A percentile compares a stretch with the other conserved stretches of the same genome.
These are phyloP conservation scores for Pachypanchax playfairii DNA, from an alignment of 2,113 vertebrate species.

Conservation along the genomic window DNA sequence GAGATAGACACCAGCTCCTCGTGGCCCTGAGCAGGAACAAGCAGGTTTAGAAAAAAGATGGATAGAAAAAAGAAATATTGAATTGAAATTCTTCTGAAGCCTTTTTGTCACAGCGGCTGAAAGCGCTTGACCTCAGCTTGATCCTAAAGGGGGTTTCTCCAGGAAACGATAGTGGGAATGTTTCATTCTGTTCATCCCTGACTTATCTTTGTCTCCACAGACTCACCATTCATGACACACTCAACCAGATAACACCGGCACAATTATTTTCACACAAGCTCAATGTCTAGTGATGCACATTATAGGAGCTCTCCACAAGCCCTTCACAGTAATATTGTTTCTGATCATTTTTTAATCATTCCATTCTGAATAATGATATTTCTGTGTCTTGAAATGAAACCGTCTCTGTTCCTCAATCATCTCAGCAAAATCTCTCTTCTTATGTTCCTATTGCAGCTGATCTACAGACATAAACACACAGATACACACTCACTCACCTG, in stretches of 20 bases:
- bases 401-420: neutral
- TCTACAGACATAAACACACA: neutral
- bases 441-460: neutral
- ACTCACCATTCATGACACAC: neutral
- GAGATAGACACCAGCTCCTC: too few species aligned
- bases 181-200: slow-evolving; percentile 1
- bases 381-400: neutral
- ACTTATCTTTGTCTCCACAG: slow-evolving; percentile 39
- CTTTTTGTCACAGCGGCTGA: neutral
- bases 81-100: neutral
- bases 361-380: neutral
- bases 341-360: neutral
- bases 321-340: neutral
- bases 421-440: neutral
- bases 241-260: slow-evolving; percentile 26
- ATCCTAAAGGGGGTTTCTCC: slow-evolving; percentile 1
- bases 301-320: neutral
- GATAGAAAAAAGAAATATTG: too few species aligned
- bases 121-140: slow-evolving; percentile 12
- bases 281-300: slow-evolving; percentile 22
- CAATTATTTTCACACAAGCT: slow-evolving; percentile 33
- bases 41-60: too few species aligned
- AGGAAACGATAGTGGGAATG: neutral
- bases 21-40: too few species aligned
- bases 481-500: neutral